phyloP scores from a whole-genome alignment of 2,888 invertebrate genomes.

The Yponomeuta sedellus region DNA sequence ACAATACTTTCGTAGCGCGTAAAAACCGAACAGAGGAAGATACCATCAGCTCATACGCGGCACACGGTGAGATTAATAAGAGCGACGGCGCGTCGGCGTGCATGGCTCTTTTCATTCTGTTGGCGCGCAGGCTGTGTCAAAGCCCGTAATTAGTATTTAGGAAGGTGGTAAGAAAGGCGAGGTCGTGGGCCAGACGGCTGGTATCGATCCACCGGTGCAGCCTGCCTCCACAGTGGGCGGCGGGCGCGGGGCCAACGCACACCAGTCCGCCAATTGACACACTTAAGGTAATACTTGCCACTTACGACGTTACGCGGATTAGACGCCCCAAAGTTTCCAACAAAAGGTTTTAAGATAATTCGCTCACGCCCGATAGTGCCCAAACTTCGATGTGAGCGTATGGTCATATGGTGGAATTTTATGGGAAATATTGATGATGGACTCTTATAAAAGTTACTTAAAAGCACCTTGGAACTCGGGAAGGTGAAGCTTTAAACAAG shows the following conservation, averaged over 20 bases:
- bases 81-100: constrained; percentile 41
- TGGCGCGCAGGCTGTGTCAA: constrained; percentile 71
- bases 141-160: constrained; percentile 77
- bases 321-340: constrained; percentile 7
- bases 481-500: not conserved
- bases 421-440: not conserved
- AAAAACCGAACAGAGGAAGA: constrained; percentile 3
- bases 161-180: constrained; percentile 76
- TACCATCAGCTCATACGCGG: constrained; percentile 9
- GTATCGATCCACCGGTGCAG: constrained; percentile 80
- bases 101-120: constrained; percentile 68
- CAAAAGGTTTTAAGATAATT: constrained; percentile 5
- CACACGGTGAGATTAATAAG: constrained; percentile 51
- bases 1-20: not conserved
- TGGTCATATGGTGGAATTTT: not conserved
- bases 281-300: constrained; percentile 72
- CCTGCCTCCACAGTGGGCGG: constrained; percentile 37
- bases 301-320: constrained; percentile 38
- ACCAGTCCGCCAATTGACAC: constrained; percentile 74
- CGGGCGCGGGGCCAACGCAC: constrained; percentile 64
- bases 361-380: not conserved
- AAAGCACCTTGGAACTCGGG: not conserved
- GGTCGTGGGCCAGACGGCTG: constrained; percentile 79
- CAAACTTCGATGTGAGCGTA: not conserved
- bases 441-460: not conserved